These are phyloP conservation scores for Epinotia brunnichana DNA, from an alignment of 2,888 invertebrate genomes.

Conservation along the genomic window DNA sequence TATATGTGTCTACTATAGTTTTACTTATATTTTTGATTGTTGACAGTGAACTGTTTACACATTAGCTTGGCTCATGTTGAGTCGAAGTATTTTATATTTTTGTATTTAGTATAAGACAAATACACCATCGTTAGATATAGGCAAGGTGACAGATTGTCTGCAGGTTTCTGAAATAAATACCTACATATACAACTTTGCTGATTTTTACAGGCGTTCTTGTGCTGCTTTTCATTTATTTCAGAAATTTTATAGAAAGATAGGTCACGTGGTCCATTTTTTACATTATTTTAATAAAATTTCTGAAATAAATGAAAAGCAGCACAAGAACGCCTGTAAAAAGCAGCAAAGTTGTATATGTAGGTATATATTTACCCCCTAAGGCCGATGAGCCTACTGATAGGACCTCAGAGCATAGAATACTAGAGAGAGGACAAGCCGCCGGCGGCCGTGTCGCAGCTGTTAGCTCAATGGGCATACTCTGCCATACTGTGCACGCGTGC, in stretches of 20 bases:
- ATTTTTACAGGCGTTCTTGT: neutral
- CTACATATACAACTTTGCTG: neutral
- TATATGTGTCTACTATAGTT: constrained; percentile 53
- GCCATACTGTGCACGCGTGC: no score
- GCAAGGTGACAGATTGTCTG: constrained; percentile 30
- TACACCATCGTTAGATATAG: constrained; percentile 16
- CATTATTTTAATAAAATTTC: no score
- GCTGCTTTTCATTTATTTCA: neutral
- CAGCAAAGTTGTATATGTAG: neutral
- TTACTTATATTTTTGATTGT: constrained; percentile 54
- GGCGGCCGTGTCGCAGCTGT: no score
- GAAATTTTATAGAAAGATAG: neutral
- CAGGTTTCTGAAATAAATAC: neutral
- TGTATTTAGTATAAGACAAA: constrained; percentile 22
- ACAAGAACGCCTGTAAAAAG: neutral
- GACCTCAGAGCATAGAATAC: no score
- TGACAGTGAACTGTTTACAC: constrained; percentile 74
- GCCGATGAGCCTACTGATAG: no score
- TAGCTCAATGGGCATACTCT: no score
- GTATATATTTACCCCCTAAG: neutral
- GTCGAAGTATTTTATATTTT: constrained; percentile 57
- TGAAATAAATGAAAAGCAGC: neutral
- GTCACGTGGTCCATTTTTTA: no score
- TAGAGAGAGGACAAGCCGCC: no score
- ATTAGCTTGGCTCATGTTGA: constrained; percentile 75